Conservation (phyloP, 2,113 vertebrate genomes). For the Carassius gibelio region DNA sequence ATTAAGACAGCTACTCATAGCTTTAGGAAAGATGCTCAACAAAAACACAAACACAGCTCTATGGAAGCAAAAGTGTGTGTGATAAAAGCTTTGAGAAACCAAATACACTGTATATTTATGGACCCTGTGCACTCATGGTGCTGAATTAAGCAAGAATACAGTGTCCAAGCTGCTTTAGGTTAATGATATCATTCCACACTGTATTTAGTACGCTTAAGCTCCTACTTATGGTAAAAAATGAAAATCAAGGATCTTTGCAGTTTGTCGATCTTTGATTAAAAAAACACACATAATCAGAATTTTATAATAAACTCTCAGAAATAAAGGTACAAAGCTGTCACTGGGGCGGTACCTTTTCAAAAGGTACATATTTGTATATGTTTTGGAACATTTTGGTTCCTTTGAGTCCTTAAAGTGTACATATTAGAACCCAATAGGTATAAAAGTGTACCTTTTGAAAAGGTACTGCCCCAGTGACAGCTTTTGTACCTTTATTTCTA, state of each 20-base stretch:
- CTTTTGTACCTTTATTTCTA: no score
- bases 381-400: no score
- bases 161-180: slow-evolving; percentile 63
- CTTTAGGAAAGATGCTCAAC: slow-evolving; percentile 43
- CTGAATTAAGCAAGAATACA: slow-evolving; percentile 65
- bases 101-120: slow-evolving; percentile 66
- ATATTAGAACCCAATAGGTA: no score
- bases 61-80: background rate
- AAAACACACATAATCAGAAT: no score
- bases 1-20: slow-evolving; percentile 57
- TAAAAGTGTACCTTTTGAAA: no score
- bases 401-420: no score
- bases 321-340: no score
- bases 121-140: slow-evolving; percentile 59
- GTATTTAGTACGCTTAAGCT: slow-evolving; percentile 13
- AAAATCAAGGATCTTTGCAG: slow-evolving; percentile 27
- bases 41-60: background rate
- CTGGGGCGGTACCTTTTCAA: no score
- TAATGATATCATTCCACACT: slow-evolving; percentile 46
- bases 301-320: no score
- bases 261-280: slow-evolving; percentile 5
- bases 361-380: no score
- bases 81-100: slow-evolving; percentile 57
- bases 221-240: background rate
- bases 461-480: no score